Conservation (phyloP, 2,797 vertebrate genomes). For the Pangasius djambal region DNA sequence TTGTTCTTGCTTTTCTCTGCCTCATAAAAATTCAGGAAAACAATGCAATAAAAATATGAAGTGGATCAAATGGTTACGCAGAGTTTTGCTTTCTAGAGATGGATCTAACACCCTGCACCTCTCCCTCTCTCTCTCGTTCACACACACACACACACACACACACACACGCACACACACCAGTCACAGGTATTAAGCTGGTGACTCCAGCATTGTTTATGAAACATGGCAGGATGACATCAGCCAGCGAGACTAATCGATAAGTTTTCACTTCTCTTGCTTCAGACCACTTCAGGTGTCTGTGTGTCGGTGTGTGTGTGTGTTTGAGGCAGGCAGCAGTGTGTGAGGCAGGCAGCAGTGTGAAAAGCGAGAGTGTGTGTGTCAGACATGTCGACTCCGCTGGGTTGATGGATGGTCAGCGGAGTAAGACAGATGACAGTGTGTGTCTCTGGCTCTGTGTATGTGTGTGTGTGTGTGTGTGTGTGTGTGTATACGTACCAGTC, state of each 20-base stretch:
- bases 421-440: conserved; percentile 79
- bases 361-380: conserved; percentile 77
- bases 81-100: not conserved
- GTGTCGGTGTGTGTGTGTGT: conserved; percentile 30
- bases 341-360: conserved; percentile 63
- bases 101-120: not conserved
- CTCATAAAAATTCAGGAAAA: not conserved
- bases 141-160: conserved; percentile 29
- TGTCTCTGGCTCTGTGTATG: conserved; percentile 72
- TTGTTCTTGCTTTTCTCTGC: not conserved
- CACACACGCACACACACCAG: conserved; percentile 10
- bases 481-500: conserved; percentile 61
- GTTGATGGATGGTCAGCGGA: conserved; percentile 82
- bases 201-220: conserved; percentile 58
- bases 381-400: conserved; percentile 80
- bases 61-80: not conserved
- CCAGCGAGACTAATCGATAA: conserved; percentile 68
- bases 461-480: conserved; percentile 38
- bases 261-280: conserved; percentile 59
- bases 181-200: conserved; percentile 46
- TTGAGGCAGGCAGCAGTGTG: too few relatives aligned
- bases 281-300: conserved; percentile 69
- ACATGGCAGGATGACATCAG: conserved; percentile 65
- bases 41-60: not conserved
- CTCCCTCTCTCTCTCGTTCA: not conserved